Percentiles rank a stretch among this genome's conserved stretches.
Conservation (phyloP, 2,113 vertebrate species). For the Barbus barbus region DNA sequence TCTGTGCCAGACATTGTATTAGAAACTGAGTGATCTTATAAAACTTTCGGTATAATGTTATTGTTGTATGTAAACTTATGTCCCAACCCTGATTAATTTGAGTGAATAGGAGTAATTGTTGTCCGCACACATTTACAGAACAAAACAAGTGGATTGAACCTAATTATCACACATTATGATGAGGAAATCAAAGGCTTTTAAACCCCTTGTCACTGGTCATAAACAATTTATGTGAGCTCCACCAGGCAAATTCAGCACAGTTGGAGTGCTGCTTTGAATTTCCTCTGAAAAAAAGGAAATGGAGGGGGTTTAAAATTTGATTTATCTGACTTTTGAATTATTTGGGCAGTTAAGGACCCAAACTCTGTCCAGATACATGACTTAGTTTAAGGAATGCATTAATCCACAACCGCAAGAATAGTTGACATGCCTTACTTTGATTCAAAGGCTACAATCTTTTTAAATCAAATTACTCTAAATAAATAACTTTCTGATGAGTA, state of each 20-base stretch:
- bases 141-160: constrained; percentile 36
- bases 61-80: constrained; percentile 9
- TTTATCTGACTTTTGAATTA: constrained; percentile 52
- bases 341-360: constrained; percentile 28
- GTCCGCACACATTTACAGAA: constrained; percentile 37
- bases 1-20: constrained; percentile 10
- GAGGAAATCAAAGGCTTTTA: constrained; percentile 55
- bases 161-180: constrained; percentile 60
- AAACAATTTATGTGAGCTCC: constrained; percentile 50
- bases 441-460: constrained; percentile 30
- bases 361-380: constrained; percentile 33
- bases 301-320: constrained; percentile 36
- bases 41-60: constrained; percentile 2
- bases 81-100: constrained; percentile 27
- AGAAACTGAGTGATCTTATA: constrained; percentile 6
- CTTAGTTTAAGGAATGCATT: constrained; percentile 36
- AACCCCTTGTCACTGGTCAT: constrained; percentile 52
- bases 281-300: constrained; percentile 39
- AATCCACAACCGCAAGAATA: constrained; percentile 36
- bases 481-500: constrained; percentile 3
- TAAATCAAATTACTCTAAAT: constrained; percentile 44
- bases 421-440: constrained; percentile 37
- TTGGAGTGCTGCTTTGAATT: constrained; percentile 48
- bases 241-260: constrained; percentile 46
- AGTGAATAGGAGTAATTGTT: constrained; percentile 42